A percentile compares a stretch with the other conserved stretches of the same genome.
Conservation (phyloP, 2,888 invertebrate genomes). For the Trichopoda pennipes region DNA sequence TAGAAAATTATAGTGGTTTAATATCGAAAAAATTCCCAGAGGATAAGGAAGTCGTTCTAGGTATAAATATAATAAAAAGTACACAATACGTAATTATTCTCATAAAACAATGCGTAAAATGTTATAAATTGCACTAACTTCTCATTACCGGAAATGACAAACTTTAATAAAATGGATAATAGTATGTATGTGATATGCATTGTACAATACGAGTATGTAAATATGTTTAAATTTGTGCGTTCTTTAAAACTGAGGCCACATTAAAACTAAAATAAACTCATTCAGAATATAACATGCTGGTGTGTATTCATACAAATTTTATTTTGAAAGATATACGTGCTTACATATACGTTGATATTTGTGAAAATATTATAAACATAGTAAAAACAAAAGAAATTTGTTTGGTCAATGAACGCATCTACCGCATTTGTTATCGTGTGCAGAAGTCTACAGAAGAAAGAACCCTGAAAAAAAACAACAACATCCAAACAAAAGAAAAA, state of each 20-base stretch:
- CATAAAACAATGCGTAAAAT: neutral
- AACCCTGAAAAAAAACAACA: neutral
- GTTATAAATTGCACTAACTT: slow-evolving; percentile 20
- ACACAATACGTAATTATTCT: slow-evolving; percentile 34
- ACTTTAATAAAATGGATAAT: slow-evolving; percentile 48
- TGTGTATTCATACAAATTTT: neutral
- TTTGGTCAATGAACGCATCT: slow-evolving; percentile 69
- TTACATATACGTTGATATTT: neutral
- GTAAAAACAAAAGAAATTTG: slow-evolving; percentile 56
- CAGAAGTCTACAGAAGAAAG: slow-evolving; percentile 24
- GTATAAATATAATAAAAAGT: neutral
- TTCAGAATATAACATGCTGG: neutral
- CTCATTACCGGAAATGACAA: slow-evolving; percentile 66
- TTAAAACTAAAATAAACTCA: slow-evolving; percentile 11
- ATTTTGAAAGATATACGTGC: neutral
- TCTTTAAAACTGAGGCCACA: slow-evolving; percentile 17
- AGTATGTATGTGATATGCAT: slow-evolving; percentile 1
- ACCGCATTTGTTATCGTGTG: slow-evolving; percentile 59
- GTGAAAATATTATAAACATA: slow-evolving; percentile 30
- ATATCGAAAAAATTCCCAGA: slow-evolving; percentile 7
- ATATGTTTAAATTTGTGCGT: slow-evolving; percentile 29
- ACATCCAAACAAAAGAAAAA: slow-evolving; percentile 25
- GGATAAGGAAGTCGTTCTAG: slow-evolving; percentile 48
- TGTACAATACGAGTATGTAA: neutral
- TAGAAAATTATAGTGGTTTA: slow-evolving; percentile 39